Evolutionary conservation across 2,113 vertebrate species (phyloP).

Genomic region (Rattus rattus): DNA sequence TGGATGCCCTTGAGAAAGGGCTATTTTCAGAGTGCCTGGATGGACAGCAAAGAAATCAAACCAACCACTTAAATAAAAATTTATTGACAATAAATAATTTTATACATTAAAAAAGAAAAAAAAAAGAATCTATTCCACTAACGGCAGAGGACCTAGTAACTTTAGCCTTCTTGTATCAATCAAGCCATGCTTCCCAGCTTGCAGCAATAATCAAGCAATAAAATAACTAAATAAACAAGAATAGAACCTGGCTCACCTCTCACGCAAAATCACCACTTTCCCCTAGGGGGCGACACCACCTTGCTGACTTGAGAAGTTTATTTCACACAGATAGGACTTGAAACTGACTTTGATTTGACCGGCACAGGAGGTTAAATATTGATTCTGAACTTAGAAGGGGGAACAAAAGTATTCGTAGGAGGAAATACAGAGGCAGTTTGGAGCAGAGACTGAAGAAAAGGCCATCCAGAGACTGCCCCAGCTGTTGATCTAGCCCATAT

Average conservation of each 20-base stretch:
- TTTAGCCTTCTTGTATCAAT: not conserved
- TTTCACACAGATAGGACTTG: not conserved
- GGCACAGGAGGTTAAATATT: not conserved
- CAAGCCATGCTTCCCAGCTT: not conserved
- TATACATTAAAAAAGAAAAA: too few relatives aligned
- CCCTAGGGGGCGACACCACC: constrained; percentile 58
- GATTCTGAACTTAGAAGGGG: not conserved
- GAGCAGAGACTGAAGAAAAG: too few relatives aligned
- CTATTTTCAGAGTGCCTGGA: too few relatives aligned
- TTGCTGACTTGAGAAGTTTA: not conserved
- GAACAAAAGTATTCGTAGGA: too few relatives aligned
- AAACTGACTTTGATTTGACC: not conserved
- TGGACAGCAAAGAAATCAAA: too few relatives aligned
- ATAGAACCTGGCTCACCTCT: not conserved
- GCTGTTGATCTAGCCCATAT: too few relatives aligned
- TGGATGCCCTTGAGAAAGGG: too few relatives aligned
- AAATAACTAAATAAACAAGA: not conserved
- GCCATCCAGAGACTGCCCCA: too few relatives aligned
- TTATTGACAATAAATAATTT: too few relatives aligned
- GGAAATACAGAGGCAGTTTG: too few relatives aligned
- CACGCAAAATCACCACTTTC: not conserved
- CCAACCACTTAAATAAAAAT: too few relatives aligned
- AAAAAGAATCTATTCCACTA: not conserved
- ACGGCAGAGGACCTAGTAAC: not conserved
- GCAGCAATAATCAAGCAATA: not conserved